Percentiles rank a stretch among this genome's conserved stretches.
Conservation (phyloP, 2,888 invertebrate genomes). For the Hymenopus coronatus region DNA sequence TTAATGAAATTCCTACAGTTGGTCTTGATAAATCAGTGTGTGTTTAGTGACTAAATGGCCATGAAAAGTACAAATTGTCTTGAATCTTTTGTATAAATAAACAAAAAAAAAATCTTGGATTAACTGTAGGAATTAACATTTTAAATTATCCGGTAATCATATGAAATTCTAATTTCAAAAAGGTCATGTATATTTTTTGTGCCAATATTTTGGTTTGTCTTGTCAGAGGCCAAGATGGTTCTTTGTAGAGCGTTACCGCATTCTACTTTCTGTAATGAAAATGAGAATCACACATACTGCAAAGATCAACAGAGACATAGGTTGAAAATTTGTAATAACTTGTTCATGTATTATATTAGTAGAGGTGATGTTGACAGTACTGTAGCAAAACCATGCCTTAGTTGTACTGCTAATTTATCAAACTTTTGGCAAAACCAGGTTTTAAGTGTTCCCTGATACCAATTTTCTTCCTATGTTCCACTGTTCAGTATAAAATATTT, state of each 20-base stretch:
- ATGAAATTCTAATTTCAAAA: not conserved
- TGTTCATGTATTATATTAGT: not conserved
- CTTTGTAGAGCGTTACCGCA: not conserved
- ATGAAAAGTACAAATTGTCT: conserved; percentile 30
- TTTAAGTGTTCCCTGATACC: not conserved
- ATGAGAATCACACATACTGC: not conserved
- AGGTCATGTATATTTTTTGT: not conserved
- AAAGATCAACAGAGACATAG: conserved; percentile 12
- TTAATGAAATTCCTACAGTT: conserved; percentile 8
- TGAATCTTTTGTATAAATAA: conserved; percentile 22
- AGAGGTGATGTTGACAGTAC: not conserved
- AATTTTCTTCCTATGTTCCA: conserved; percentile 18
- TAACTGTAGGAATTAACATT: conserved; percentile 11
- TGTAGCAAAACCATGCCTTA: not conserved
- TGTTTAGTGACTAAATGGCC: conserved; percentile 18
- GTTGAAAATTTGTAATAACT: conserved; percentile 16
- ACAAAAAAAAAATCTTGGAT: not conserved
- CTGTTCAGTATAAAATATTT: conserved; percentile 17
- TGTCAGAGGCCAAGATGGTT: not conserved
- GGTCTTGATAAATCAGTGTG: not conserved
- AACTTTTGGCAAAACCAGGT: not conserved
- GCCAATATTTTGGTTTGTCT: not conserved
- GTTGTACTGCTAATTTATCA: conserved; percentile 1
- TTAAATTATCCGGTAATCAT: not conserved
- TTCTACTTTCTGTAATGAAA: not conserved